Percentiles rank a stretch among this genome's conserved stretches.
Evolutionary conservation across 2,888 invertebrate genomes (phyloP).

Genomic region (Chrysolina oricalcia): DNA sequence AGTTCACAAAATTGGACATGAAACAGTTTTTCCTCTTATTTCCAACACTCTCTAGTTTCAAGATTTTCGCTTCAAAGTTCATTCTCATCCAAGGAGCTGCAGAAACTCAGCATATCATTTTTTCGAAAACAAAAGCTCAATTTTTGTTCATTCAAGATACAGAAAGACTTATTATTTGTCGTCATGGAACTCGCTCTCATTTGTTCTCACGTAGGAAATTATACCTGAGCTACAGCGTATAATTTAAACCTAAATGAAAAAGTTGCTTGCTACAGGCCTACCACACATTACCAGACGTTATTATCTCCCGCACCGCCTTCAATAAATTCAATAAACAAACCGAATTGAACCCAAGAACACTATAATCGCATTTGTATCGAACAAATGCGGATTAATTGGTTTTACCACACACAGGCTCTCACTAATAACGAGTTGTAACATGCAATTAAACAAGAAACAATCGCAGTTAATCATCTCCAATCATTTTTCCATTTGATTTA

Average conservation of each 20-base stretch:
- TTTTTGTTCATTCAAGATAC: no score
- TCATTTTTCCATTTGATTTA: slow-evolving; percentile 42
- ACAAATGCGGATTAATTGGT: slow-evolving; percentile 24
- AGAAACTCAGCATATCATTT: no score
- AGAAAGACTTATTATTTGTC: neutral
- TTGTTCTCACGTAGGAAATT: neutral
- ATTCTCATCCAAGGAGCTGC: no score
- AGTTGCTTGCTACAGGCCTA: neutral
- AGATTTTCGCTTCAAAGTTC: no score
- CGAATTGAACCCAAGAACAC: slow-evolving; percentile 31
- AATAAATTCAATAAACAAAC: slow-evolving; percentile 43
- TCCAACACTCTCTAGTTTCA: no score
- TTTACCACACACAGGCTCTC: slow-evolving; percentile 49
- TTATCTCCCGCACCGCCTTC: slow-evolving; percentile 11
- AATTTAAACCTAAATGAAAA: neutral
- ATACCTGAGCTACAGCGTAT: neutral
- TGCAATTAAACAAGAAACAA: slow-evolving; percentile 48
- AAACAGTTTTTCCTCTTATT: no score
- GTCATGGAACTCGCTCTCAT: neutral
- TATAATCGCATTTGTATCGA: slow-evolving; percentile 20
- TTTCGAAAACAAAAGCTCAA: no score
- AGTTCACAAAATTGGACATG: no score
- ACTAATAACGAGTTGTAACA: slow-evolving; percentile 49
- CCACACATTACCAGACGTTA: slow-evolving; percentile 12
- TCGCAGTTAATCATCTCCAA: slow-evolving; percentile 49